Evolutionary conservation across 92 coral and sea anemone genomes (phyloP), one percentile per base, ranked within the genome.

Genomic region (Metridium senile): DNA sequence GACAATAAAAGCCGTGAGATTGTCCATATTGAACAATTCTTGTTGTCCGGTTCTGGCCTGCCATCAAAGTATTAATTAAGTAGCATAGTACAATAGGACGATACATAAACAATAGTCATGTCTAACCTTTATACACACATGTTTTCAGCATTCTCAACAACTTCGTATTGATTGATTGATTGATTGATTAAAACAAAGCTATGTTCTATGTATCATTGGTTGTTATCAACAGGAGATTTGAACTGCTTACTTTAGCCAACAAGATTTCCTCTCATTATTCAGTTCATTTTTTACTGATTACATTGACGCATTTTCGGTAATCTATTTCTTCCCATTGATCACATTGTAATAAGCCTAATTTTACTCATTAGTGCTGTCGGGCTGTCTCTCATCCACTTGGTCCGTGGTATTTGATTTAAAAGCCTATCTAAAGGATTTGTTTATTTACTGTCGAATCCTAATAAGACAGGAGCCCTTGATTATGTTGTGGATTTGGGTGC

Each of bases 41-140:
- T 75, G 63, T 82, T 81, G 76, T 81, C 74, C 66, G 70, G 84
- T 74, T 74, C 64, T 62, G 73, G 68, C 84, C 66, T 52, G 61
- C 88, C 86, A 85, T 93, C 82, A 91, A 85, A 79, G 97, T 76
- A 91, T 88, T 91, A 91, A 91, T 91, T 91, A 91, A 91, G 89
- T 86, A 62, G 30, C 74, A 63, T n/a, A 46, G 77, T 74, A 91
- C 97, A 91, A 91, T 78, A 57, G 45, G 21, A 1, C 39, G 87
- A 83, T 52, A 62, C 52, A 25, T 6, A 39, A 62, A 88, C 90
- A 85, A 85, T 76, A 53, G 75, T 67, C 76, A 69, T 77, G 78
- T 83, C 34, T 77, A 65, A 61, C 73, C 73, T 69, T 79, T 74
- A 51, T 29, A 30, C 70, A 82, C 88, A 83, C 84, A 84, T 88